A percentile compares a stretch with the other conserved stretches of the same genome.
Evolutionary conservation across 2,888 invertebrate genomes (phyloP).

Genomic region (Lamellibrachia columna): DNA sequence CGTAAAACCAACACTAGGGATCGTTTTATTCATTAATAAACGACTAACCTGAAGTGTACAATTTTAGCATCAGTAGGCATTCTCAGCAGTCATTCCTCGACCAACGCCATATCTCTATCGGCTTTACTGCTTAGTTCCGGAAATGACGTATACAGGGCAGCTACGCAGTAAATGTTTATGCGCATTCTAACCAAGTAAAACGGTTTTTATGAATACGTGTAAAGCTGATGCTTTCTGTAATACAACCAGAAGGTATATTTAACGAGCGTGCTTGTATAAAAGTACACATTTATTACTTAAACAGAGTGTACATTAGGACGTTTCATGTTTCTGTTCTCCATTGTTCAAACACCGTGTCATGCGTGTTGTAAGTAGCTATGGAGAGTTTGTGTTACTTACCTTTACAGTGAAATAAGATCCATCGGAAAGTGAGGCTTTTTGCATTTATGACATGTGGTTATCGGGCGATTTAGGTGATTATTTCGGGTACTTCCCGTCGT

Average conservation of each 20-base stretch:
- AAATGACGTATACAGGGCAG: neutral
- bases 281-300: neutral
- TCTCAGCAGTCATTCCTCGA: neutral
- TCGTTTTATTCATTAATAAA: neutral
- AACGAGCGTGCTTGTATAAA: neutral
- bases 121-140: neutral
- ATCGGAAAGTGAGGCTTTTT: neutral
- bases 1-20: slow-evolving; percentile 3
- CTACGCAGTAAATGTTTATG: neutral
- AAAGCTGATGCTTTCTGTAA: slow-evolving; percentile 16
- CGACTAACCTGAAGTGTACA: neutral
- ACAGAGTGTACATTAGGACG: neutral
- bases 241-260: neutral
- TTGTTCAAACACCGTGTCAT: neutral
- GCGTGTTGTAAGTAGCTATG: neutral
- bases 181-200: neutral
- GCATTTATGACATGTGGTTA: neutral
- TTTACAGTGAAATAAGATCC: neutral
- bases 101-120: neutral
- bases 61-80: neutral
- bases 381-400: neutral
- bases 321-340: neutral
- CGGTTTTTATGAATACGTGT: slow-evolving; percentile 4
- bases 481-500: neutral
- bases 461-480: neutral